Percentiles rank a stretch among this genome's conserved stretches.
Evolutionary conservation across 23 tunicate species (phyloP).

Genomic region (Ciona savignyi): DNA sequence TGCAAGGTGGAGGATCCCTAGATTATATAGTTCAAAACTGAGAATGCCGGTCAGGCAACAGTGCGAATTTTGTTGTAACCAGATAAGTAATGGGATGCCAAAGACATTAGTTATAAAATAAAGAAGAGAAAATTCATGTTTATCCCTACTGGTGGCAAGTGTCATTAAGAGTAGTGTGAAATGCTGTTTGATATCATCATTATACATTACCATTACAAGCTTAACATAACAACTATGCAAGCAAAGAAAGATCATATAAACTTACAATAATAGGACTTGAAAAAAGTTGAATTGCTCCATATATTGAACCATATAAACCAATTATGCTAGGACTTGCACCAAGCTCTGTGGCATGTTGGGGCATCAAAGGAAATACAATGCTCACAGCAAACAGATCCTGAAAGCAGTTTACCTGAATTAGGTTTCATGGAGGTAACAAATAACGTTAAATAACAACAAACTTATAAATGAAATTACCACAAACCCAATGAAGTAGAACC

Average conservation of each 20-base stretch:
- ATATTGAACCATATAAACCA: slow-evolving; percentile 47
- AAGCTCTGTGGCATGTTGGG: slow-evolving; percentile 32
- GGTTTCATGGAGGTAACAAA: background rate
- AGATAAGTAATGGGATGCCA: no score
- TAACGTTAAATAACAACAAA: background rate
- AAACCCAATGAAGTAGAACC: slow-evolving; percentile 12
- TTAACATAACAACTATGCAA: no score
- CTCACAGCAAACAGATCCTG: slow-evolving; percentile 57
- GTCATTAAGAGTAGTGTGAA: background rate
- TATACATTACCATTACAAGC: no score
- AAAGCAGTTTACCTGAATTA: background rate
- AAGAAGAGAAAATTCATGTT: background rate
- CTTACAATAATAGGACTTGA: slow-evolving; percentile 52
- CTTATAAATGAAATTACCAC: slow-evolving; percentile 6
- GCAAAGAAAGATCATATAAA: background rate
- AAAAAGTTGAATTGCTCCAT: slow-evolving; percentile 57
- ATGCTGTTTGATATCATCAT: background rate
- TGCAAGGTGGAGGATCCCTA: no score
- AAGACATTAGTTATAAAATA: background rate
- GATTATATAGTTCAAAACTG: no score
- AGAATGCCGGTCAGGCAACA: no score
- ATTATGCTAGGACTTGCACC: slow-evolving; percentile 33
- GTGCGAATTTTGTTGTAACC: no score
- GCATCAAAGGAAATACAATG: slow-evolving; percentile 40
- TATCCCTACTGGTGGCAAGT: background rate